Base-by-base conservation (phyloP, 2,888 invertebrate species). In the Aquatica leii region DNA sequence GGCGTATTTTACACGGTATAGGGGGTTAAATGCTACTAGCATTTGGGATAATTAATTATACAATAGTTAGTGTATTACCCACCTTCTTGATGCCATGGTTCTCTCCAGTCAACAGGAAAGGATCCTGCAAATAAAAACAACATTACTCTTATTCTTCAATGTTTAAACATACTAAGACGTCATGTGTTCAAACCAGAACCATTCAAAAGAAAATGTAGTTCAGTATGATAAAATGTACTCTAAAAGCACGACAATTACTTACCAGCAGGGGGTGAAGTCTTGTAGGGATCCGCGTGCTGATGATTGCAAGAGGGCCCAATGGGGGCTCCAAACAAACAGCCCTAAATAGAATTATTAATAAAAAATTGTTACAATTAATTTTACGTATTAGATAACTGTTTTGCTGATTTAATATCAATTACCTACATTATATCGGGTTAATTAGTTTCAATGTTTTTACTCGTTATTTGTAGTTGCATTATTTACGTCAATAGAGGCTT, bases 81-180 rank as follows among this genome's bases (percentile, higher is more conserved):
- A 80, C 81, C 81, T 78, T 81, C 81, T 80, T 81, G 81, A 78
- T 81, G 81, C 81, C 81, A 81, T 76, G 80, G 74, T 72, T 81
- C 81, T 76, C 81, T 77, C 81, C 81, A 81, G 71, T 81, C 81
- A 74, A 74, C 73, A 65, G 81, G 80, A 80, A 81, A 80, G 72
- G 76, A 71, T 62, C 78, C 79, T 80, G 76, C 69, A 78, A 79
- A 24, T 4, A 70, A 74, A 60, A 34, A 35, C n/a, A 18, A 34
- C 14, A 35, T 50, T 57, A 37, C 63, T 60, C 57, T 41, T 46
- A 37, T 52, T 21, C 52, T 55, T 17, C 9, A 48, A 14, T 11
- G 31, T 57, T 40, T 43, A 20, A 15, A 55, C 1, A 20, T n/a
- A 17, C 14, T 43, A 43, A 51, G 37, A 34, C 20, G 24, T 24